phyloP scores from a whole-genome alignment of 1,140 invertebrate genomes.

The Thaumetopoea pityocampa region DNA sequence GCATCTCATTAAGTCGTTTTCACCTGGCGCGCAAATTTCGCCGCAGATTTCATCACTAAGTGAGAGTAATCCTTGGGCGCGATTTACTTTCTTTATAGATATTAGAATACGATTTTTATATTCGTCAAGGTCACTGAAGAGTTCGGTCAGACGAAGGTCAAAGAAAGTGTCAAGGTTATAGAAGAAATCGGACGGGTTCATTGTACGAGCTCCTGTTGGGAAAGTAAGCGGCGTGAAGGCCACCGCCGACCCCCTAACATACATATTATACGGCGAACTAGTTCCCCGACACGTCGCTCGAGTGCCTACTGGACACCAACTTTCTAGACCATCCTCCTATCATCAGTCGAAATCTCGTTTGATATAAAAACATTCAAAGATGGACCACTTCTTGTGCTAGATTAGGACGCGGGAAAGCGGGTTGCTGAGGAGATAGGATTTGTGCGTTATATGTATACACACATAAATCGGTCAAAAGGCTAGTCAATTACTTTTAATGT shows the following conservation, averaged over 20 bases:
- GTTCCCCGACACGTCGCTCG: constrained; percentile 35
- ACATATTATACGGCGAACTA: constrained; percentile 50
- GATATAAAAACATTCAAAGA: constrained; percentile 10
- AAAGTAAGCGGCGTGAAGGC: constrained; percentile 59
- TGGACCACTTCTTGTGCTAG: constrained; percentile 6
- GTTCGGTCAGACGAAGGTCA: constrained; percentile 46
- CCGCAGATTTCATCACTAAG: constrained; percentile 50
- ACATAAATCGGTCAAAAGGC: constrained; percentile 73
- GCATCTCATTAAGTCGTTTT: constrained; percentile 72
- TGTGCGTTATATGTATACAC: constrained; percentile 68
- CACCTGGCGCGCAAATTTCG: constrained; percentile 64
- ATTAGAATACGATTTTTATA: constrained; percentile 20
- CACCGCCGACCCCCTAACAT: constrained; percentile 60
- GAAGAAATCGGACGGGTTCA: constrained; percentile 68
- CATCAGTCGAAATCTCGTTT: constrained; percentile 25
- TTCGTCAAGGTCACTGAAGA: constrained; percentile 53
- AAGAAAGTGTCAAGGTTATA: constrained; percentile 73
- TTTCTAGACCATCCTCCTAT: constrained; percentile 22
- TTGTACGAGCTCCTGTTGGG: constrained; percentile 52
- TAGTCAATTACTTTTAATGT: constrained; percentile 53
- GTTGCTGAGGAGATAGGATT: constrained; percentile 27
- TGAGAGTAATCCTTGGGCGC: constrained; percentile 59
- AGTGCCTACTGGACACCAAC: constrained; percentile 36
- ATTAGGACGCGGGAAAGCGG: constrained; percentile 30
- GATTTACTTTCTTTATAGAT: constrained; percentile 57